Base-by-base conservation (phyloP, 2,797 vertebrate species). In the Anisognathus igniventris region DNA sequence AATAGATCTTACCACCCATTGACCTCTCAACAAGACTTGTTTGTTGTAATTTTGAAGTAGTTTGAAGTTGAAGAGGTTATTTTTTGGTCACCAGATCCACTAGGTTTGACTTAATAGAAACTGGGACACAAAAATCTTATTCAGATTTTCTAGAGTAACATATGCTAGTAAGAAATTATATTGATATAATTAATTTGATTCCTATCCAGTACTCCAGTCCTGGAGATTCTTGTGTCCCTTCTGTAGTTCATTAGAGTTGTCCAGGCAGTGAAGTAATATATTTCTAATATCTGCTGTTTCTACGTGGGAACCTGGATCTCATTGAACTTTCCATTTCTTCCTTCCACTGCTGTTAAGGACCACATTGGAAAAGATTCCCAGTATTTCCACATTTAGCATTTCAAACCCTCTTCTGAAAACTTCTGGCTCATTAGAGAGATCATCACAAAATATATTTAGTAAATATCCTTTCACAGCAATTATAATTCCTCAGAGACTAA, bases 21-120 rank as follows among this genome's bases (percentile, higher is more conserved):
- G 18, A 51, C 12, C 10, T 37, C 0, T 0, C 1, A 10, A 9
- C 5, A 44, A 33, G 28, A 5, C 1, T 10, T n/a, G 7, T 5
- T 44, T 35, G 4, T 19, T 28, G 23, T 20, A n/a, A 60, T 85
- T 45, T 44, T 28, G 10, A 16, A n/a, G 18, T n/a, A n/a, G 6
- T 64, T 45, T 70, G 30, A 60, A 35, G 15, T 19, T 48, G 24
- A 12, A 53, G 13, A 70, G 14, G 4, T 14, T 17, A 5, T 17
- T 60, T 64, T 81, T 58, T 39, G 2, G 9, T 80, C 7, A 40
- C 5, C 9, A 53, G 19, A 28, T 45, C 1, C 14, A 73, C 44
- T 71, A 27, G 64, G 17, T 76, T 30, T 79, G 24, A 31, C 12
- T 57, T 85, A 24, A 39, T 11, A 72, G 27, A 65, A 81, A 40